Base-by-base conservation (phyloP, 2,888 invertebrate species). In the Hoplodrina blanda region DNA sequence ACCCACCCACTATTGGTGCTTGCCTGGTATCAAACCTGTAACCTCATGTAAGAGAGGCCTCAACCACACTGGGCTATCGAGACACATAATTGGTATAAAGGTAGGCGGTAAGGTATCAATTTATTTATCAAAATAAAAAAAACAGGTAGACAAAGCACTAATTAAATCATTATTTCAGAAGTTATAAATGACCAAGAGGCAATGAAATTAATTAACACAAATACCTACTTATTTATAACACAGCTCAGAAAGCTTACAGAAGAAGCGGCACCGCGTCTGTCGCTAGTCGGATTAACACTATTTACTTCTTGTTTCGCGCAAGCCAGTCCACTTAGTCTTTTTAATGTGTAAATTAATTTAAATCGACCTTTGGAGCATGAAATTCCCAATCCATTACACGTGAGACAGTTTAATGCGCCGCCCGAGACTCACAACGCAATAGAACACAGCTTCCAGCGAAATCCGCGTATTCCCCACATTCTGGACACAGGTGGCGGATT, bases 321-420 rank as follows among this genome's bases (percentile, higher is more conserved):
- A 78, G 84, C 81, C 85, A 84, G 87, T 85, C 84, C 86, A 91
- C 91, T 92, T 91, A 82, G 87, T 92, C 91, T 91, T 91, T 92
- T 91, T 91, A 92, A 92, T 91, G 93, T 93, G 87, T 93, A 93
- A 94, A 95, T 95, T 94, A 95, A 95, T 95, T 95, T 92, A 91
- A 92, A 92, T 90, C 91, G 91, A 93, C 92, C 92, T 92, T 92
- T 91, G 90, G 83, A 90, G 91, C 91, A 90, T 91, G 91, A 94
- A 93, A 95, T 94, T 92, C 94, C 89, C 90, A 91, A 94, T 94
- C 90, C 93, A 94, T 94, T 95, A 93, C 89, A 49, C 73, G 71
- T 71, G 77, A 83, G 94, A 95, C 94, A 94, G 92, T 88, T 93
- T 94, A 94, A 94, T 94, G 92, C 88, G 88, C 76, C 74, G 75